phyloP scores from a whole-genome alignment of 1,140 invertebrate species.

The Drosophila azteca region DNA sequence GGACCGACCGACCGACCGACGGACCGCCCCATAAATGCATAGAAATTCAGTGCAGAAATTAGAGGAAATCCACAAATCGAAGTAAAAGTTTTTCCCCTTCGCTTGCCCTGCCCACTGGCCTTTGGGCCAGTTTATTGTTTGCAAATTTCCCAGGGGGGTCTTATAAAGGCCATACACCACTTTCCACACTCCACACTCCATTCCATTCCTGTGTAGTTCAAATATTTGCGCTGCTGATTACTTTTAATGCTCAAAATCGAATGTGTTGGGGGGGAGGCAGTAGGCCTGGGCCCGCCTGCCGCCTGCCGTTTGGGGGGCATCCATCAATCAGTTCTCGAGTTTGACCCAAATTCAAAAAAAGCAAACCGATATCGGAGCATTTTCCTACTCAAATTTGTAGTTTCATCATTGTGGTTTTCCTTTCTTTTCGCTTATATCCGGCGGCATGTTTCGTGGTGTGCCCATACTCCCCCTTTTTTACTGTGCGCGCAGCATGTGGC shows the following conservation, averaged over 20 bases:
- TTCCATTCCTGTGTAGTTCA: constrained; percentile 49
- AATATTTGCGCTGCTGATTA: constrained; percentile 79
- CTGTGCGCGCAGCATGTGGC: constrained; percentile 26
- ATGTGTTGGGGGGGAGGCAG: constrained; percentile 34
- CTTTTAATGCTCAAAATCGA: constrained; percentile 78
- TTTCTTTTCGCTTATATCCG: not conserved
- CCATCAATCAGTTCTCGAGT: constrained; percentile 57
- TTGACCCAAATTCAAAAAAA: constrained; percentile 36
- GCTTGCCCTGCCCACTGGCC: constrained; percentile 20
- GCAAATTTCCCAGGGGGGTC: constrained; percentile 79
- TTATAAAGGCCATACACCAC: constrained; percentile 22
- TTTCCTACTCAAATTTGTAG: constrained; percentile 42
- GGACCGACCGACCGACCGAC: no score
- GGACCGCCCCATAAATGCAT: constrained; percentile 49
- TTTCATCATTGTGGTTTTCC: constrained; percentile 9
- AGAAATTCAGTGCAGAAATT: constrained; percentile 58
- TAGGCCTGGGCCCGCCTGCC: constrained; percentile 10
- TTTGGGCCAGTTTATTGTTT: constrained; percentile 66
- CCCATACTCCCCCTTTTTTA: not conserved
- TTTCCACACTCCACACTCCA: constrained; percentile 2
- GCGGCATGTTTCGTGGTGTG: no score
- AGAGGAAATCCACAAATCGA: constrained; percentile 60
- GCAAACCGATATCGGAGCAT: constrained; percentile 17
- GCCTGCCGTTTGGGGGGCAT: constrained; percentile 34
- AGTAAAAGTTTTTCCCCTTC: constrained; percentile 39